Base-by-base conservation (phyloP, 2,888 invertebrate species). In the Agonopterix alstromeriana region DNA sequence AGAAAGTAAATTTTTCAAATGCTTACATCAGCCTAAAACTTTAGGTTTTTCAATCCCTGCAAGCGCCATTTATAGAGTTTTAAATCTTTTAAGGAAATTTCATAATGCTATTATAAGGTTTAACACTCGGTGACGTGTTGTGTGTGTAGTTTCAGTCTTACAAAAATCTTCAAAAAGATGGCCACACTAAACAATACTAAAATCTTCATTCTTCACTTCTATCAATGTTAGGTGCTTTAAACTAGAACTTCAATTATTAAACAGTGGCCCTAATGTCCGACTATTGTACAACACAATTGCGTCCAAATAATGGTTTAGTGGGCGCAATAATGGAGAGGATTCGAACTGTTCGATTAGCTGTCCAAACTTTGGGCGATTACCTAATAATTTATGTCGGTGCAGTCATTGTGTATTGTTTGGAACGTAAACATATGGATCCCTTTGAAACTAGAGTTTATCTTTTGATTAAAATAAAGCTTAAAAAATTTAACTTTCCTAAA, bases 211-310 rank as follows among this genome's bases (percentile, higher is more conserved):
- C 27, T 27, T 27, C 27, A 27, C 35, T 41, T 38, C 40, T 52
- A 36, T 51, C 52, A 52, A 52, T 56, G 50, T 54, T 50, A 47
- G 53, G 45, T 53, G 52, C 56, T 46, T 50, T 53, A 44, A 52
- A 51, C 53, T 52, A 38, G 51, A 41, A 41, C 47, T 35, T 44
- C 50, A 47, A 47, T 50, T 47, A 47, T 43, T 36, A 50, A 55
- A 55, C 27, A 27, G 27, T 53, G 50, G 47, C 36, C 38, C 43
- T 47, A 55, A 51, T 53, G 54, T 51, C 46, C 45, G 43, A 12
- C 38, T 11, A 50, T 47, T 50, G 50, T 45, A 35, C 50, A 45
- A 41, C 47, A 48, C 48, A 43, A 42, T 53, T 45, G 40, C 7
- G 27, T 27, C 47, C 11, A 11, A 36, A 46, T 43, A 47, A 49